Evolutionary conservation across 1,140 invertebrate genomes (phyloP), one percentile per base, ranked within the genome.

Genomic region (Potamilus streckersoni): DNA sequence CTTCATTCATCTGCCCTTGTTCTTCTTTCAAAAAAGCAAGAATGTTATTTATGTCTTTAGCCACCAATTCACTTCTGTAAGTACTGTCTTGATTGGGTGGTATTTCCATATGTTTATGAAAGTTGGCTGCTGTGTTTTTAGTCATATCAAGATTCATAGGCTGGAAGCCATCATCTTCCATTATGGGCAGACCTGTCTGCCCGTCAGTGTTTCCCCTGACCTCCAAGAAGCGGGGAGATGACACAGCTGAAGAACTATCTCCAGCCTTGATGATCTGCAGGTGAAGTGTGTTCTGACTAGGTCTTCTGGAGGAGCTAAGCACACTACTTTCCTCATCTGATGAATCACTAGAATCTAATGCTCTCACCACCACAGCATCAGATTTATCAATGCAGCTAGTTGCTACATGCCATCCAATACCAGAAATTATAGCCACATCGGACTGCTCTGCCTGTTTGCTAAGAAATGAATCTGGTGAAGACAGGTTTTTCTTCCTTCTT

Each of bases 371-470:
- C 31, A 85, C 82, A 19, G 78, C 82, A 73, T 87, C 83, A 16
- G 83, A 83, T 49, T 82, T 83, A 55, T 88, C 86, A 23, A 81
- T 71, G 76, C 84, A 85, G 6, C 78, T 70, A 17, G 87, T 82
- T n/a, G 84, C 84, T 23, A 89, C 69, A 66, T 89, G 87, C 87
- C 86, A 88, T 14, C 86, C 87, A 71, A 88, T 86, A 15, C 86
- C 86, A 57, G 84, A 83, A 23, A 89, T 86, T n/a, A 86, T 65
- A 20, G 84, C 85, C 16, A 83, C 76, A 74, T 85, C 80, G 5
- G 82, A 66, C 66, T 87, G 80, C 31, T 78, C 56, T 49, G 82
- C 80, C 60, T 85, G 74, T 73, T 76, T 79, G 55, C 66, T 74
- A 6, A 82, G 70, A 1, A 67, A 65, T 17, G 59, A 23, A 49